Conservation (phyloP, 92 coral and sea anemone species). For the Heliopora coerulea region DNA sequence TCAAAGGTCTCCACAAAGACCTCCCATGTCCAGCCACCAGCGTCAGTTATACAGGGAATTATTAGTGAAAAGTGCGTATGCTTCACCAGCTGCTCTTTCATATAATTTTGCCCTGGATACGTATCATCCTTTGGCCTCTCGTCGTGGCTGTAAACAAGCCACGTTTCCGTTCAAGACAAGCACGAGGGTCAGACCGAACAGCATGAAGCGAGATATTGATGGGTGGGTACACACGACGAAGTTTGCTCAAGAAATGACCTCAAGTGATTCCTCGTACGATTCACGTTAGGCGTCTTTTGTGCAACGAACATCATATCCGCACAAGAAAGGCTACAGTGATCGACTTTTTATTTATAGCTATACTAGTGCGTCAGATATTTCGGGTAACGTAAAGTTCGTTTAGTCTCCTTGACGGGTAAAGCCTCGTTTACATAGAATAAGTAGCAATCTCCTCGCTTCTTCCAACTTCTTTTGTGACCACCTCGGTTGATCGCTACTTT, state of each 20-base stretch:
- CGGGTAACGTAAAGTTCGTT: too few relatives aligned
- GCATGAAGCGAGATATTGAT: constrained; percentile 50
- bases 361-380: too few relatives aligned
- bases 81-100: constrained; percentile 18
- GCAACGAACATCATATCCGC: too few relatives aligned
- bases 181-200: constrained; percentile 67
- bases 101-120: constrained; percentile 64
- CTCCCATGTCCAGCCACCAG: not conserved
- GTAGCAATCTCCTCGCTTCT: too few relatives aligned
- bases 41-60: constrained; percentile 17
- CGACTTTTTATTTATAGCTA: too few relatives aligned
- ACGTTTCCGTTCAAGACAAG: constrained; percentile 53
- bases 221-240: constrained; percentile 49
- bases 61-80: constrained; percentile 18
- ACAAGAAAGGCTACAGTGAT: too few relatives aligned
- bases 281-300: not conserved
- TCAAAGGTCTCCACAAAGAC: not conserved
- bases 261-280: not conserved
- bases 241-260: not conserved
- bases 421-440: too few relatives aligned
- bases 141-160: constrained; percentile 69
- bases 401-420: too few relatives aligned
- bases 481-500: too few relatives aligned
- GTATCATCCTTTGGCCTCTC: constrained; percentile 78
- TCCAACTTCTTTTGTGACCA: too few relatives aligned